phyloP scores from a whole-genome alignment of 2,888 invertebrate genomes.

The Tolmerus cingulatus region DNA sequence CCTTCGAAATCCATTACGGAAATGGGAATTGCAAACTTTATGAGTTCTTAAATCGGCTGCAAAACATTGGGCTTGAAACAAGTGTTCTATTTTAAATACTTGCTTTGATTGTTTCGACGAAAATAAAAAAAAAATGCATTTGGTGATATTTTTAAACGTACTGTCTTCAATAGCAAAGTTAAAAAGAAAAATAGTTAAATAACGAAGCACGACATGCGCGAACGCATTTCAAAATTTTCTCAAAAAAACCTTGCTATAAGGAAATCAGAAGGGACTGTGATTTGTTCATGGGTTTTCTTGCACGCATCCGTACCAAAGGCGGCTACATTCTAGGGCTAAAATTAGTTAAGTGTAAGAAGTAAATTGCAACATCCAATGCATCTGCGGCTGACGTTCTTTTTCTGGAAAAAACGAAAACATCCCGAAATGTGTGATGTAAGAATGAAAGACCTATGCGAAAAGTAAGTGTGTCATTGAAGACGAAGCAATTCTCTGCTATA shows the following conservation, averaged over 20 bases:
- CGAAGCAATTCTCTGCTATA: neutral
- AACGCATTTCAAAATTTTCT: neutral
- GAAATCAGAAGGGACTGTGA: neutral
- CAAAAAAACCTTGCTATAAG: neutral
- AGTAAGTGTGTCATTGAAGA: neutral
- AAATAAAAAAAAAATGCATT: neutral
- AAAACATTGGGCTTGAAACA: neutral
- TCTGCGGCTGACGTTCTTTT: neutral
- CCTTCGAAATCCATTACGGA: neutral
- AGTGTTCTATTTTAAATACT: neutral
- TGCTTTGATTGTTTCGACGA: neutral
- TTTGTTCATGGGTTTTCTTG: neutral
- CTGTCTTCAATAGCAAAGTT: neutral
- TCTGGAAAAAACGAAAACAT: neutral
- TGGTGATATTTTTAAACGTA: neutral
- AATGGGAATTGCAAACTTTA: neutral
- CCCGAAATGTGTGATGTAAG: neutral
- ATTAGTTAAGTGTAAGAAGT: neutral
- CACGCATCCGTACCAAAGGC: neutral
- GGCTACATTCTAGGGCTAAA: neutral
- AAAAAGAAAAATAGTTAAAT: neutral
- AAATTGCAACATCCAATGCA: neutral
- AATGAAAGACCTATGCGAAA: neutral
- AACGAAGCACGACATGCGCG: neutral
- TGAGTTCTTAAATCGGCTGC: neutral